Percentiles rank a stretch among this genome's conserved stretches.
phyloP scores from a whole-genome alignment of 2,113 vertebrate species.

The Thryonomys swinderianus region DNA sequence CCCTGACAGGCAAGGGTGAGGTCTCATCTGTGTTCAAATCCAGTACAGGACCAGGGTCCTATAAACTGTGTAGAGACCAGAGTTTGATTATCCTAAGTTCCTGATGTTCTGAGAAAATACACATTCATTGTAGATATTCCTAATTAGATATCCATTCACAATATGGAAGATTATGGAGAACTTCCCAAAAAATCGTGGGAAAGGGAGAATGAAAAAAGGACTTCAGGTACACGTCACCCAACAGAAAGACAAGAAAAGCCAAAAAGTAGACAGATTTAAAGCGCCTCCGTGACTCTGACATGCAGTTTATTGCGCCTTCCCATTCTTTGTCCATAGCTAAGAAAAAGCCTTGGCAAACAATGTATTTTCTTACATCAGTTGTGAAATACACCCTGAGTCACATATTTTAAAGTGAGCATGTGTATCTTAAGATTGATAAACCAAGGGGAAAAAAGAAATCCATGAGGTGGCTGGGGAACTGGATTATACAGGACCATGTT shows the following conservation, averaged over 20 bases:
- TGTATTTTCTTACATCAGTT: neutral
- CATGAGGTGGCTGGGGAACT: neutral
- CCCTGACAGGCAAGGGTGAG: neutral
- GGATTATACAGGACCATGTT: neutral
- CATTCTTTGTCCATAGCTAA: neutral
- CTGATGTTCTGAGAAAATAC: neutral
- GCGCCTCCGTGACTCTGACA: neutral
- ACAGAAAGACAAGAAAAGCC: neutral
- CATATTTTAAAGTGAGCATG: neutral
- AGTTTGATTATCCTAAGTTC: neutral
- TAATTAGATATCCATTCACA: neutral
- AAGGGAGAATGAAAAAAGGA: neutral
- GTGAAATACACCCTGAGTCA: neutral
- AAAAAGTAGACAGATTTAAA: neutral
- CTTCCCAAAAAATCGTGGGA: neutral
- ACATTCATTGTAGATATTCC: neutral
- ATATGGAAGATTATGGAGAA: neutral
- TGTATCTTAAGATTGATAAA: neutral
- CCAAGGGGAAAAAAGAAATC: neutral
- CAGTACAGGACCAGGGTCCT: neutral
- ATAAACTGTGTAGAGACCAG: neutral
- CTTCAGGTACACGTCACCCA: neutral
- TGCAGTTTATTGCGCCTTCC: neutral
- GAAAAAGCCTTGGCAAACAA: neutral
- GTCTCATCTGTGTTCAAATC: neutral